Percentiles rank a stretch among this genome's conserved stretches.
phyloP scores from a whole-genome alignment of 2,797 vertebrate genomes.

The Helicolenus hilgendorfi region DNA sequence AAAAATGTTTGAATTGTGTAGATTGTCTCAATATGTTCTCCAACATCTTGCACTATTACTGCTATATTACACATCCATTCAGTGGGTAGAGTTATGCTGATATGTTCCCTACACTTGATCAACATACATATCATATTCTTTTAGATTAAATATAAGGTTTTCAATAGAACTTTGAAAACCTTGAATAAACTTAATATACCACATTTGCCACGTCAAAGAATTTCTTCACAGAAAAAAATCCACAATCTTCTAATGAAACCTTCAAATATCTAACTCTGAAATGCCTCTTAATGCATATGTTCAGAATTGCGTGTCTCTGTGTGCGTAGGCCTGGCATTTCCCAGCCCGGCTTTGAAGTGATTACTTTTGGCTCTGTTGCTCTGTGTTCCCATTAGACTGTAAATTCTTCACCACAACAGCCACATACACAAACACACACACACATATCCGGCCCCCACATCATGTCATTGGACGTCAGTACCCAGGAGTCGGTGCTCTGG shows the following conservation, averaged over 20 bases:
- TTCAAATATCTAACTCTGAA: conserved; percentile 18
- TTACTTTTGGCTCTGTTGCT: conserved; percentile 43
- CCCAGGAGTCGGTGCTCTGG: conserved; percentile 13
- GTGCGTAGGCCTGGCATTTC: conserved; percentile 18
- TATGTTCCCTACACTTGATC: neutral
- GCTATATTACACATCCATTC: neutral
- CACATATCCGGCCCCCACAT: conserved; percentile 1
- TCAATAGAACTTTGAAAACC: neutral
- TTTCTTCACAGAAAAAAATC: neutral
- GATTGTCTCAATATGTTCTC: neutral
- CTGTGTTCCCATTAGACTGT: conserved; percentile 19
- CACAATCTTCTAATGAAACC: neutral
- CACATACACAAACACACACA: neutral
- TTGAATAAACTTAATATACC: neutral
- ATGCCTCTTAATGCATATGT: neutral
- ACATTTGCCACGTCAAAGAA: neutral
- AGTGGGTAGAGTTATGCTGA: neutral
- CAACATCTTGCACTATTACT: neutral
- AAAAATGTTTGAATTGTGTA: neutral
- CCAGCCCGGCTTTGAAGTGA: conserved; percentile 8
- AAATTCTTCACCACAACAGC: conserved; percentile 29
- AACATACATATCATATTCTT: neutral
- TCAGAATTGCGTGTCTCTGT: neutral
- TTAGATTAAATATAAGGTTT: neutral
- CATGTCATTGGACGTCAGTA: conserved; percentile 35